phyloP scores from a whole-genome alignment of 2,888 invertebrate genomes.

The Oxytorus armatus region DNA sequence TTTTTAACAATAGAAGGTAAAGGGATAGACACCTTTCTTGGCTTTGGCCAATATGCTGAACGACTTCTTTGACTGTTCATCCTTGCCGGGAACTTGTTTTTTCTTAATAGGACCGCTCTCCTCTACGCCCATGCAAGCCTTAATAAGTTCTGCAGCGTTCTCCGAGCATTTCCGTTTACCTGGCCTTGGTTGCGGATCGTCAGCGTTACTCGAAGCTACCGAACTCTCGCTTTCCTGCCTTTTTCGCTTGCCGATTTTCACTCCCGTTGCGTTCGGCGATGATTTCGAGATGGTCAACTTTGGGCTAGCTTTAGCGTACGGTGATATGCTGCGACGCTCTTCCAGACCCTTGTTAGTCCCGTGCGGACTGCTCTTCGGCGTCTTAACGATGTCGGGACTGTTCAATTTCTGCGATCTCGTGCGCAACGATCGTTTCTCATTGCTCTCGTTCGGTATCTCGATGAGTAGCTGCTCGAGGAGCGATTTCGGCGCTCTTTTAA shows the following conservation, averaged over 20 bases:
- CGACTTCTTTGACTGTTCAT: constrained; percentile 82
- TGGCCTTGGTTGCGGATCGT: constrained; percentile 85
- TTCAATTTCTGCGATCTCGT: constrained; percentile 83
- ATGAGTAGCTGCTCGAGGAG: constrained; percentile 92
- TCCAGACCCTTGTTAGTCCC: constrained; percentile 77
- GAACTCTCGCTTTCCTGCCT: constrained; percentile 93
- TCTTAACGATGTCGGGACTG: constrained; percentile 81
- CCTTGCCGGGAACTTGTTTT: constrained; percentile 84
- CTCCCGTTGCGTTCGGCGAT: constrained; percentile 71
- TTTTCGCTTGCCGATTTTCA: constrained; percentile 88
- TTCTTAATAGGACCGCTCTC: constrained; percentile 83
- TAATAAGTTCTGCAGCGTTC: constrained; percentile 87
- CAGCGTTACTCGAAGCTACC: constrained; percentile 88
- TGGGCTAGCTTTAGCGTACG: constrained; percentile 84
- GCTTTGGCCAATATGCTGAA: constrained; percentile 82
- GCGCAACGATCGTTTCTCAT: constrained; percentile 85
- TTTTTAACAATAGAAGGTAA: constrained; percentile 66
- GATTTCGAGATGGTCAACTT: constrained; percentile 76
- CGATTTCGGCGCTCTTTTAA: constrained; percentile 84
- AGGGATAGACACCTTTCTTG: constrained; percentile 82
- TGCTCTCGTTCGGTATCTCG: constrained; percentile 90
- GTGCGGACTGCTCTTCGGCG: constrained; percentile 82
- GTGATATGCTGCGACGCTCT: constrained; percentile 83
- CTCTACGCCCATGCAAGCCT: constrained; percentile 86
- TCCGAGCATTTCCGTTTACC: constrained; percentile 88